Evolutionary conservation across 2,113 vertebrate species (phyloP), one percentile per base, ranked within the genome.

Genomic region (Pygathrix nemaeus): DNA sequence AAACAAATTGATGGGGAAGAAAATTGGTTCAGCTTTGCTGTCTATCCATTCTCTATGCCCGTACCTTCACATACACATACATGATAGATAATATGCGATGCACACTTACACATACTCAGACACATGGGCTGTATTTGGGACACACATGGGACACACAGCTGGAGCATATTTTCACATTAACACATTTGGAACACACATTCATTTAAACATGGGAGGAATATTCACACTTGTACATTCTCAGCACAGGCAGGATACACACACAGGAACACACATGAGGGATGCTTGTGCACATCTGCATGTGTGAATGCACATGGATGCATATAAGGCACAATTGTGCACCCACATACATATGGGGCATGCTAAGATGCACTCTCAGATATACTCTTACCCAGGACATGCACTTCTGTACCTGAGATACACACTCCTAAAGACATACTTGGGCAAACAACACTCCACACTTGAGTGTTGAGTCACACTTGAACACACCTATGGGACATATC

Each of bases 381-480:
- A 11, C 8, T 83, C 16, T 59, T 94, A 73, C 0, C 48, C 8
- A 38, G 27, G 68, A 68, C 10, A 61, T 35, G 64, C 5, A 90
- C 21, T 81, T 35, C 12, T 70, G 40, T 64, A 25, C 52, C 48
- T 90, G n/a, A 88, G 40, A 87, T 70, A 81, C 27, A 96, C 0
- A 88, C 4, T 68, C 16, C 21, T 94, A 92, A 92, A 11, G 20
- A 70, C 1, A 76, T 64, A 64, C 20, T 78, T 86, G 45, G 6
- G 66, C 45, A 92, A 55, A 90, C 11, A 87, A 20, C 32, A 32
- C 16, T 66, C 0, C 30, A 30, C 9, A 18, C 14, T n/a, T 96
- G 61, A 95, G 27, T 64, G 61, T 40, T 97, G 61, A 89, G 32
- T 35, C 43, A 96, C 14, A 96, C 32, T 94, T 82, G 30, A 96